Evolutionary conservation across 2,113 vertebrate species (phyloP).

Genomic region (Cynoglossus semilaevis): DNA sequence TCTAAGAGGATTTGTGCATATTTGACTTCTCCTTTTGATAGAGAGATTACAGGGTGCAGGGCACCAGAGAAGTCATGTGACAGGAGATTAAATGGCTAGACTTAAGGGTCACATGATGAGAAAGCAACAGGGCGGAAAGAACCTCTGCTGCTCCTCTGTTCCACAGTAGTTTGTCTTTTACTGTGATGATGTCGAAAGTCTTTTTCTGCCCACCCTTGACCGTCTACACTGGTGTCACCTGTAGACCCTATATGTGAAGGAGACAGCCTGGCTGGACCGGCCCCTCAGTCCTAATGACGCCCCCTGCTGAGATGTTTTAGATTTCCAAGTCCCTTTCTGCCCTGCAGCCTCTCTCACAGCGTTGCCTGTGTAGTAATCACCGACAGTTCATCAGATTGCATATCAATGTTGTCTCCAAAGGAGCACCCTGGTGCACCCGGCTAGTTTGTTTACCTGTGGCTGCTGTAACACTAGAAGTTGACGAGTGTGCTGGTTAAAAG

Average conservation of each 20-base stretch:
- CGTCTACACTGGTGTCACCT: slow-evolving; percentile 27
- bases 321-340: slow-evolving; percentile 11
- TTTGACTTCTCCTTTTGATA: slow-evolving; percentile 65
- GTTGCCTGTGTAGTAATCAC: slow-evolving; percentile 35
- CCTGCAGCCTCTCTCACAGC: slow-evolving; percentile 31
- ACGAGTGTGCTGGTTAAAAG: slow-evolving; percentile 33
- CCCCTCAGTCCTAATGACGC: slow-evolving; percentile 28
- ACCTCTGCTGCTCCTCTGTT: slow-evolving; percentile 26
- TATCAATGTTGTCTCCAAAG: slow-evolving; percentile 57
- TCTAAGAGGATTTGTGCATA: slow-evolving; percentile 67
- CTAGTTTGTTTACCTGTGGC: slow-evolving; percentile 60
- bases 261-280: slow-evolving; percentile 36
- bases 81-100: slow-evolving; percentile 59
- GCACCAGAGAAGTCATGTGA: slow-evolving; percentile 68
- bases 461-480: slow-evolving; percentile 57
- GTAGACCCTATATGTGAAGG: slow-evolving; percentile 13
- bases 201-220: background rate
- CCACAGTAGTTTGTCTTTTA: slow-evolving; percentile 10
- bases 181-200: slow-evolving; percentile 10
- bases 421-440: slow-evolving; percentile 47
- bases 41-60: slow-evolving; percentile 51
- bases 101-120: slow-evolving; percentile 57
- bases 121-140: slow-evolving; percentile 32
- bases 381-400: slow-evolving; percentile 54
- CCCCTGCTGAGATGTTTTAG: slow-evolving; percentile 34